phyloP scores from a whole-genome alignment of 2,888 invertebrate species.

The Epinotia demarniana region DNA sequence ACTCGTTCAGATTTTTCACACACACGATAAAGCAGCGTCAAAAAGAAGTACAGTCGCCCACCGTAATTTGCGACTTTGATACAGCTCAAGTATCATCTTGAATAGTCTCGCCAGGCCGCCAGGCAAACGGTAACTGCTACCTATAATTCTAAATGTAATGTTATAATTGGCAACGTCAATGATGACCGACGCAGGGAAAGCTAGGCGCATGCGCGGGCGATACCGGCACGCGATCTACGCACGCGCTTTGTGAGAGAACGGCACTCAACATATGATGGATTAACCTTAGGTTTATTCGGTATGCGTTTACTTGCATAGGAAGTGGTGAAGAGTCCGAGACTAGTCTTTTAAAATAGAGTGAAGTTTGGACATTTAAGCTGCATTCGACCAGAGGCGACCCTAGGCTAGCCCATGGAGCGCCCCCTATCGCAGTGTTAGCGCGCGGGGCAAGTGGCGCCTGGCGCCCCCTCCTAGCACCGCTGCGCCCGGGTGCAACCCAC shows the following conservation, averaged over 20 bases:
- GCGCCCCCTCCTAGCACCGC: no score
- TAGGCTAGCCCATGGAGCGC: no score
- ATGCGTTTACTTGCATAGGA: not conserved
- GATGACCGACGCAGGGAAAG: slow-evolving; percentile 22
- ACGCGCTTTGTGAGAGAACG: slow-evolving; percentile 10
- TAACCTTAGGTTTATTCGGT: not conserved
- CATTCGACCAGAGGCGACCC: not conserved
- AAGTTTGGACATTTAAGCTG: no score
- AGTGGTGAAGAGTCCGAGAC: no score
- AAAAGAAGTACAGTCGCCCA: not conserved
- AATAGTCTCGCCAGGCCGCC: not conserved
- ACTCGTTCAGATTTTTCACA: no score
- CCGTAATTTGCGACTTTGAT: not conserved
- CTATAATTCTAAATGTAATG: slow-evolving; percentile 8
- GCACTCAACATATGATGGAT: not conserved
- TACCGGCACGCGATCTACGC: slow-evolving; percentile 22
- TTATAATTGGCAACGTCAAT: slow-evolving; percentile 24
- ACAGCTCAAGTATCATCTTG: not conserved
- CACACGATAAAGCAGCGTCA: no score
- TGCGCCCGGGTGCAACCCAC: no score
- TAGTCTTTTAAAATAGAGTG: no score
- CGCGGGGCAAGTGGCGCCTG: no score
- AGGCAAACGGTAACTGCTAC: slow-evolving; percentile 1
- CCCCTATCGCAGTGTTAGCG: no score
- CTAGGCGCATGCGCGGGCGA: slow-evolving; percentile 20